Percentiles rank a stretch among this genome's conserved stretches.
These are phyloP conservation scores for Aphaenogaster ashmeadi DNA, from an alignment of 1,140 invertebrate genomes.

Conservation along the genomic window DNA sequence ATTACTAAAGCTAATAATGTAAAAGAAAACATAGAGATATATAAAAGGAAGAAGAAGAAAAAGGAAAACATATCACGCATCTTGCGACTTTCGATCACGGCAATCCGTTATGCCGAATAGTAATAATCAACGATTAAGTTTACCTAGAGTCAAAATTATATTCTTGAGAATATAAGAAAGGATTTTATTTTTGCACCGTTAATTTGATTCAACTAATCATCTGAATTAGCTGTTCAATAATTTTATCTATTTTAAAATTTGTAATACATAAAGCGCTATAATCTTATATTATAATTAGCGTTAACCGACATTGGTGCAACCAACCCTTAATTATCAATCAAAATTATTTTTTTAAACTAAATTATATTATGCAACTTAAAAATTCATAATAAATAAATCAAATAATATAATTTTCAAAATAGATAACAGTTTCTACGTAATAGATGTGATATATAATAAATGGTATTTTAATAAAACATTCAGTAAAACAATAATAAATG, in stretches of 20 bases:
- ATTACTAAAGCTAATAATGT: slow-evolving; percentile 33
- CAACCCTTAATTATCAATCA: not conserved
- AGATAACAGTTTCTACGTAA: slow-evolving; percentile 24
- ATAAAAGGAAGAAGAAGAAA: not conserved
- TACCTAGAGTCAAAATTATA: not conserved
- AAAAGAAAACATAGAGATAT: not conserved
- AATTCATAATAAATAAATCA: slow-evolving; percentile 9
- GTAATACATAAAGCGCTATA: not conserved
- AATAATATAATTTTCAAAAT: slow-evolving; percentile 26
- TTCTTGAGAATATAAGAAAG: not conserved
- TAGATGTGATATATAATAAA: not conserved
- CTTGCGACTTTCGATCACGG: slow-evolving; percentile 54
- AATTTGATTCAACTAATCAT: not conserved
- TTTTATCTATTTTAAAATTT: slow-evolving; percentile 6
- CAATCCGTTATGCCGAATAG: slow-evolving; percentile 36
- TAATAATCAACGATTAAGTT: slow-evolving; percentile 35
- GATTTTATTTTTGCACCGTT: not conserved
- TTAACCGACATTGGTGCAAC: not conserved
- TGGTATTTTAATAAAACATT: not conserved
- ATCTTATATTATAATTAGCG: not conserved
- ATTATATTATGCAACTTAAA: slow-evolving; percentile 5
- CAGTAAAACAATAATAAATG: not conserved
- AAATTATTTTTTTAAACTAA: slow-evolving; percentile 2
- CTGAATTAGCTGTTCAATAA: not conserved
- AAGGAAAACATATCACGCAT: slow-evolving; percentile 70